phyloP scores from a whole-genome alignment of 2,888 invertebrate species.

The Creontiades dilutus region DNA sequence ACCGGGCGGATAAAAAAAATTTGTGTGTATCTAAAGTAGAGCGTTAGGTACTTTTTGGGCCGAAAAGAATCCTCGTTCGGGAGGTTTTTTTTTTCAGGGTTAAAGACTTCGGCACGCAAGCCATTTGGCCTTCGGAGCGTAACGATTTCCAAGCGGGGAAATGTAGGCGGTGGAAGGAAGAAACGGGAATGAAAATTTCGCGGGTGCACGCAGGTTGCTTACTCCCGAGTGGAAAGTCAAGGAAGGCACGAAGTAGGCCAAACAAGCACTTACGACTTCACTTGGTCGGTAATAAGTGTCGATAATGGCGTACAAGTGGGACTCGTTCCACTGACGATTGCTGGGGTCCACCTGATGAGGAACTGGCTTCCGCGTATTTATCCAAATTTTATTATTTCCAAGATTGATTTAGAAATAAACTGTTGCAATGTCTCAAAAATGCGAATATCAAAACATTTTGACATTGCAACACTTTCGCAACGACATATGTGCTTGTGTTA shows the following conservation, averaged over 20 bases:
- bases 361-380: too few relatives aligned
- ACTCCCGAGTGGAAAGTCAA: constrained; percentile 12
- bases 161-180: constrained; percentile 23
- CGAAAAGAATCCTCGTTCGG: background rate
- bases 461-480: too few relatives aligned
- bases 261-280: constrained; percentile 18
- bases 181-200: constrained; percentile 37
- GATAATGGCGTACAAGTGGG: too few relatives aligned
- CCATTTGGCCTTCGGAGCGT: constrained; percentile 32
- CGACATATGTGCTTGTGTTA: too few relatives aligned
- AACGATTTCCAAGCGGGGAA: constrained; percentile 5
- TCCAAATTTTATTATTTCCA: too few relatives aligned
- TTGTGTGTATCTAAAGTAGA: constrained; percentile 44
- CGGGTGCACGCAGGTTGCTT: constrained; percentile 19
- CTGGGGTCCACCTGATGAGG: too few relatives aligned
- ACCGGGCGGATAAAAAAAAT: constrained; percentile 4
- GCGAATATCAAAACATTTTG: too few relatives aligned
- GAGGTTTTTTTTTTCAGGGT: constrained; percentile 25
- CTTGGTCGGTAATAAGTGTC: background rate
- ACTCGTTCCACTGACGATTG: too few relatives aligned
- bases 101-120: constrained; percentile 47
- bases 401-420: too few relatives aligned
- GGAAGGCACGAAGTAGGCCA: background rate
- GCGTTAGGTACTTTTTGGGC: constrained; percentile 40
- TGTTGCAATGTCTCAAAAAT: too few relatives aligned